Conservation (phyloP, 2,797 vertebrate genomes). For the Micromesistius poutassou region DNA sequence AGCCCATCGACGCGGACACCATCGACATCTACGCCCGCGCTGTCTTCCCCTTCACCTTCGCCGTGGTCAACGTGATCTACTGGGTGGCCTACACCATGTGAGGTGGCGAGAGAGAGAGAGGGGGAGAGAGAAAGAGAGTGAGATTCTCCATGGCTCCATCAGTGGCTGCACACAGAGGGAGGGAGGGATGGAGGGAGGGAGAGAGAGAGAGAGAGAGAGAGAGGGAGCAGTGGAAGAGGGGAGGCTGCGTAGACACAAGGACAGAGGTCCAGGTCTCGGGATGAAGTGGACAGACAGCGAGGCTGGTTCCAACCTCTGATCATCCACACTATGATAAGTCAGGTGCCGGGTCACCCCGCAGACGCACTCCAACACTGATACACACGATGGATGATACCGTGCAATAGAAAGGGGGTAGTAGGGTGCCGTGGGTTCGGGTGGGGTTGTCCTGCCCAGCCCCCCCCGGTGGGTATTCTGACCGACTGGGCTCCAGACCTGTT, state of each 20-base stretch:
- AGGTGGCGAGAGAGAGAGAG: conserved; percentile 43
- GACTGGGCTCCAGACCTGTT: neutral
- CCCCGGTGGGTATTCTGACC: neutral
- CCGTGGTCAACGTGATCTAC: conserved; percentile 95
- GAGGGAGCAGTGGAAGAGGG: conserved; percentile 45
- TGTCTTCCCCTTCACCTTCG: conserved; percentile 94
- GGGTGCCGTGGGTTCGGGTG: neutral
- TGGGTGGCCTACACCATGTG: conserved; percentile 97
- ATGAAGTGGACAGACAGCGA: conserved; percentile 27
- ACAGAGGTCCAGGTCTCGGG: conserved; percentile 32
- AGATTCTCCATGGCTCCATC: conserved; percentile 10
- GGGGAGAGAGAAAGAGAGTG: neutral
- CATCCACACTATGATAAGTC: conserved; percentile 38
- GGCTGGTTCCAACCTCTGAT: conserved; percentile 28
- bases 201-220: no score
- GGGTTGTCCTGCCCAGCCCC: neutral
- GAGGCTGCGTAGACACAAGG: conserved; percentile 39
- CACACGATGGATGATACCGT: neutral
- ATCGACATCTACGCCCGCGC: conserved; percentile 95
- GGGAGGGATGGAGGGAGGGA: neutral
- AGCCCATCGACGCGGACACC: conserved; percentile 93
- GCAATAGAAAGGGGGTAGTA: neutral
- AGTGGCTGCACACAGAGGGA: conserved; percentile 44
- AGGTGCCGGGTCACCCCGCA: conserved; percentile 28
- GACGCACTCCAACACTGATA: neutral